Conservation (phyloP, 2,797 vertebrate species). For the Mico argentatus region DNA sequence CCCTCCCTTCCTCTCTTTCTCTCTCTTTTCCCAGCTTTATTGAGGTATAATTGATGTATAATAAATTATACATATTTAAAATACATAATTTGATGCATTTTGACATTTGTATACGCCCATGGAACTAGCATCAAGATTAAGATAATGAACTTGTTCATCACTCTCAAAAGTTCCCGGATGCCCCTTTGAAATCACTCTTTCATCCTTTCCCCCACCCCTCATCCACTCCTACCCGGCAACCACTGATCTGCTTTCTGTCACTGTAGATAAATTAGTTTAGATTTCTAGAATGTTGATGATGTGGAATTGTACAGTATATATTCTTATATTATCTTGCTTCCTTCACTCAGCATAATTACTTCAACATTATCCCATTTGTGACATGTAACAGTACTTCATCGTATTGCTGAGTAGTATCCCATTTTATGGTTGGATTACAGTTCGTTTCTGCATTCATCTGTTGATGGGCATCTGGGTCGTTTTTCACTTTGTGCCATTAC, state of each 20-base stretch:
- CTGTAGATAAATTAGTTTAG: background rate
- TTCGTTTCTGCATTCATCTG: background rate
- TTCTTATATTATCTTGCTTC: background rate
- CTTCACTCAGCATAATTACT: background rate
- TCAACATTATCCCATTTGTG: background rate
- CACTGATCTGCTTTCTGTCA: background rate
- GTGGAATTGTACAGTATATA: background rate
- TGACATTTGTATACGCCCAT: background rate
- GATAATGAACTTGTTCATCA: background rate
- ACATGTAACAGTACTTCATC: background rate
- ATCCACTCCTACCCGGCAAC: background rate
- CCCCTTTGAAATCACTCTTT: background rate
- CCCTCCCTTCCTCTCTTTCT: background rate
- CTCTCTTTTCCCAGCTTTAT: background rate
- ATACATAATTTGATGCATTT: background rate
- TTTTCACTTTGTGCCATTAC: background rate
- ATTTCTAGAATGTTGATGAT: background rate
- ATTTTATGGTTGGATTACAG: background rate
- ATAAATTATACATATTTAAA: background rate
- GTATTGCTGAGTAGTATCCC: background rate
- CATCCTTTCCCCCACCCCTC: background rate
- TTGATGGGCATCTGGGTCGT: background rate
- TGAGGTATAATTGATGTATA: background rate
- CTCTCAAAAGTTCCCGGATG: background rate
- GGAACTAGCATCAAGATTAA: background rate